phyloP scores from a whole-genome alignment of 1,140 invertebrate genomes.

The Drosophila rufa region DNA sequence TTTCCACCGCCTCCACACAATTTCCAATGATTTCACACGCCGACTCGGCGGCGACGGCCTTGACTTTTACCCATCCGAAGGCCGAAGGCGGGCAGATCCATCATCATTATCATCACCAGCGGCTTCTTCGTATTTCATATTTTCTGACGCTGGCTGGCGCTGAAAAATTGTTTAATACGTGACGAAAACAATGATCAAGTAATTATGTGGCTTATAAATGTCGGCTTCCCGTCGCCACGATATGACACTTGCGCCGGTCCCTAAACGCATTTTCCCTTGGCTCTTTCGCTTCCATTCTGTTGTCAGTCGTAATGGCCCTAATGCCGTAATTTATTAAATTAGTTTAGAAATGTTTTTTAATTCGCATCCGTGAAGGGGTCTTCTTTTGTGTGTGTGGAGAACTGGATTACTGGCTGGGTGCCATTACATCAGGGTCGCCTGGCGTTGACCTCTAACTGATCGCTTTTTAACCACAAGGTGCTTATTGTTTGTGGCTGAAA shows the following conservation, averaged over 20 bases:
- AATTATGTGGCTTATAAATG: conserved; percentile 58
- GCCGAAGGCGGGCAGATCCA: conserved; percentile 13
- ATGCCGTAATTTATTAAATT: conserved; percentile 57
- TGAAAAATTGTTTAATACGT: conserved; percentile 60
- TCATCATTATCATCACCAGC: conserved; percentile 20
- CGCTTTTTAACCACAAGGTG: conserved; percentile 34
- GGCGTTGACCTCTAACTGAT: conserved; percentile 36
- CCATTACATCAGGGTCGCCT: conserved; percentile 38
- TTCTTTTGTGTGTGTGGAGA: conserved; percentile 26
- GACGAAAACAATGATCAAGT: conserved; percentile 68
- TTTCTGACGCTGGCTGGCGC: conserved; percentile 5
- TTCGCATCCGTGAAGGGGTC: conserved; percentile 1
- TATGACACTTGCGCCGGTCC: conserved; percentile 32
- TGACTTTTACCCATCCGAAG: conserved; percentile 61
- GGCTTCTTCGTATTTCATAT: conserved; percentile 28
- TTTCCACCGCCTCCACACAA: conserved; percentile 31
- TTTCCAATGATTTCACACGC: conserved; percentile 40
- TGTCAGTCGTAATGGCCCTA: conserved; percentile 36
- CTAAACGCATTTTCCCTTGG: conserved; percentile 25
- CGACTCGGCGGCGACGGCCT: conserved; percentile 37
- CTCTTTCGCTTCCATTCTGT: conserved; percentile 43
- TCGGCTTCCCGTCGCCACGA: conserved; percentile 34
- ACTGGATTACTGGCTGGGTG: conserved; percentile 32
- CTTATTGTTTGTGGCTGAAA: conserved; percentile 19
- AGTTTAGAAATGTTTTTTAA: conserved; percentile 57